Conservation (phyloP, 2,888 invertebrate species). For the Scaptomyza reducta region DNA sequence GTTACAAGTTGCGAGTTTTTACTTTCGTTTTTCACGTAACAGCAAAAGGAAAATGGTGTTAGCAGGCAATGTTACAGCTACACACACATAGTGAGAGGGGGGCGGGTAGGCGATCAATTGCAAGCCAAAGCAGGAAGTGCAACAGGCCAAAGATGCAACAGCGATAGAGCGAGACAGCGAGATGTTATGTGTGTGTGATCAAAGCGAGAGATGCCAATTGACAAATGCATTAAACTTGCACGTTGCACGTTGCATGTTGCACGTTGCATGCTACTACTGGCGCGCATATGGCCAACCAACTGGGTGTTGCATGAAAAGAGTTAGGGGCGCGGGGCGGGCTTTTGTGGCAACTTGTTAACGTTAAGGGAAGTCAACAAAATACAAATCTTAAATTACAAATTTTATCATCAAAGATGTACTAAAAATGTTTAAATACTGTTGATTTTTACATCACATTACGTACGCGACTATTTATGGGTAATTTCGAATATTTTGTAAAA, state of each 20-base stretch:
- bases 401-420: no score
- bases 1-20: conserved; percentile 65
- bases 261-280: conserved; percentile 24
- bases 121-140: conserved; percentile 59
- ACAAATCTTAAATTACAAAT: no score
- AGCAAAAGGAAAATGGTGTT: conserved; percentile 79
- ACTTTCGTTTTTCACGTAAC: conserved; percentile 78
- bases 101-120: conserved; percentile 34
- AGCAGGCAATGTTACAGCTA: conserved; percentile 72
- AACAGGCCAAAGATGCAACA: conserved; percentile 60
- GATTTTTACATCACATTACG: no score
- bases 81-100: not conserved
- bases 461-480: no score
- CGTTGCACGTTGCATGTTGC: conserved; percentile 56
- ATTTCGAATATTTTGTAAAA: no score
- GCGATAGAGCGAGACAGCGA: not conserved
- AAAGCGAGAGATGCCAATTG: conserved; percentile 31
- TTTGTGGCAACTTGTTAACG: no score
- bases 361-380: no score
- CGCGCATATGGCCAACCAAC: conserved; percentile 20
- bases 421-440: no score
- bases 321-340: no score
- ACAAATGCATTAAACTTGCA: conserved; percentile 63
- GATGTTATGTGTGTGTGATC: not conserved
- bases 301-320: not conserved